Percentiles rank a stretch among this genome's conserved stretches.
Evolutionary conservation across 2,113 vertebrate species (phyloP).

Genomic region (Cyphotilapia sp.): DNA sequence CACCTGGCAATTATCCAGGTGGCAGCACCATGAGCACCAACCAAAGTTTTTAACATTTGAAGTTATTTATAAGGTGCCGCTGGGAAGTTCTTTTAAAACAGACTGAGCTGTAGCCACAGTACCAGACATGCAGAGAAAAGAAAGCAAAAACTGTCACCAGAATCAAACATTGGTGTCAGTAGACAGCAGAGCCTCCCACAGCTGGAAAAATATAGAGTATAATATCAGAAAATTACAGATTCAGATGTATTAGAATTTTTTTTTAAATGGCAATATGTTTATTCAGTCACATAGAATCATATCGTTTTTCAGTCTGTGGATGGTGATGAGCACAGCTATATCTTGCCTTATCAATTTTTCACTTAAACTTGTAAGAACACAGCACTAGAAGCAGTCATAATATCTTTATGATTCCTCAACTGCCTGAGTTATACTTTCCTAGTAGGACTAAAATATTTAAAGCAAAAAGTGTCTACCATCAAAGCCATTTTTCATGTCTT

Average conservation of each 20-base stretch:
- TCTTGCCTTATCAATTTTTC: not conserved
- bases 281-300: not conserved
- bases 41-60: not conserved
- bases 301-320: not conserved
- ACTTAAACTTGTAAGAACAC: not conserved
- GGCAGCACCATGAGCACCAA: not conserved
- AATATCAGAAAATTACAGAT: not conserved
- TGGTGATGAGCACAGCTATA: not conserved
- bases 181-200: not conserved
- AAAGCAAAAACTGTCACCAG: not conserved
- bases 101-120: not conserved
- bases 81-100: not conserved
- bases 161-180: not conserved
- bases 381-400: not conserved
- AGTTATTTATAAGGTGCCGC: conserved; percentile 1
- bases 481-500: not conserved
- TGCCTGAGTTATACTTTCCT: not conserved
- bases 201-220: not conserved
- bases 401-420: not conserved
- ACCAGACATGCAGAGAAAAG: not conserved
- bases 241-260: not conserved
- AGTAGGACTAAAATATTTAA: not conserved
- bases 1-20: conserved; percentile 6
- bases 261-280: not conserved
- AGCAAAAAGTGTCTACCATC: not conserved